Percentiles rank a stretch among this genome's conserved stretches.
Evolutionary conservation across 2,797 vertebrate genomes (phyloP).

Genomic region (Rhynchotus rufescens): DNA sequence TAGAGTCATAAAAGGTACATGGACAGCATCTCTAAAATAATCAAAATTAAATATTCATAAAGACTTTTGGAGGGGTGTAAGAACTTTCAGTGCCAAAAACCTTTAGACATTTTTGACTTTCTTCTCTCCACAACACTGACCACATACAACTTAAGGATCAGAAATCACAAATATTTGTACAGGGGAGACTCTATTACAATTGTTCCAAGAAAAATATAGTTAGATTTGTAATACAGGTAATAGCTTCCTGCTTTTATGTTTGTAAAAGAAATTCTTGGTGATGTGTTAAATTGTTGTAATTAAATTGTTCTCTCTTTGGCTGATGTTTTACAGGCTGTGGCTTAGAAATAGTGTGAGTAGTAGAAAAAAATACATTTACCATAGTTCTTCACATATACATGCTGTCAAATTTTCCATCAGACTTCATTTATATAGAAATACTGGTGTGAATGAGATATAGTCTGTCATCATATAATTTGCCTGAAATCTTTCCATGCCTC

Average conservation of each 20-base stretch:
- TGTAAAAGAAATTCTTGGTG: neutral
- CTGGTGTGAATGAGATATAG: neutral
- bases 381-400: neutral
- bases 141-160: neutral
- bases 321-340: neutral
- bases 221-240: rapidly evolving
- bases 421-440: neutral
- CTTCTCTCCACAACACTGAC: neutral
- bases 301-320: neutral
- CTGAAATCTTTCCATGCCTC: neutral
- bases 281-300: neutral
- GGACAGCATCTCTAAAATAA: neutral
- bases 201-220: neutral
- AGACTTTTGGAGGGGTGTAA: neutral
- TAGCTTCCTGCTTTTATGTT: neutral
- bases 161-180: neutral
- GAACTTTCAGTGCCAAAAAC: neutral
- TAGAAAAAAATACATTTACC: neutral
- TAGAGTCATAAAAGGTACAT: neutral
- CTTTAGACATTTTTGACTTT: neutral
- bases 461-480: neutral
- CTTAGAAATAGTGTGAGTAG: neutral
- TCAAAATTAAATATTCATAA: neutral
- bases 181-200: neutral
- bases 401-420: neutral